Conservation (phyloP, 1,140 invertebrate genomes). For the Drosophila murphyi region DNA sequence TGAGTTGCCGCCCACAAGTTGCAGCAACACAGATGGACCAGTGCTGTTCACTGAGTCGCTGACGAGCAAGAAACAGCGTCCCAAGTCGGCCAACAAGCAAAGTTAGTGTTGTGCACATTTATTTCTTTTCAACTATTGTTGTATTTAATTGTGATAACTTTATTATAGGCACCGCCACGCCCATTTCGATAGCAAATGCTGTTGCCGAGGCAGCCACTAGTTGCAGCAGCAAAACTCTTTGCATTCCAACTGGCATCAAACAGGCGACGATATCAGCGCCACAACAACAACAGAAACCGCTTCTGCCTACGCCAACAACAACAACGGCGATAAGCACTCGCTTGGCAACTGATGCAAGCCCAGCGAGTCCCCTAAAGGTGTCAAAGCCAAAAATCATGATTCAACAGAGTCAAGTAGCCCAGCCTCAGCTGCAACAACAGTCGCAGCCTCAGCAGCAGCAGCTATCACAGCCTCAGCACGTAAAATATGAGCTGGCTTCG, state of each 20-base stretch:
- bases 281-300: constrained; percentile 4
- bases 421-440: background rate
- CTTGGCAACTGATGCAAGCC: constrained; percentile 14
- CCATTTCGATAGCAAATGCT: constrained; percentile 69
- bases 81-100: constrained; percentile 73
- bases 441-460: background rate
- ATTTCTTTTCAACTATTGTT: background rate
- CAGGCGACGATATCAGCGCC: background rate
- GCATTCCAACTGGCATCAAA: constrained; percentile 41
- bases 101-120: constrained; percentile 32
- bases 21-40: constrained; percentile 22
- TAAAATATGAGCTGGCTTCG: constrained; percentile 22
- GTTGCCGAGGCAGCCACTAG: constrained; percentile 59
- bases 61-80: constrained; percentile 48
- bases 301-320: constrained; percentile 35
- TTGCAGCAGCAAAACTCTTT: constrained; percentile 27
- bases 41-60: constrained; percentile 51
- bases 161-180: constrained; percentile 61
- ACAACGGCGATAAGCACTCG: constrained; percentile 41
- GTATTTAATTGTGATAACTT: background rate
- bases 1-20: constrained; percentile 5
- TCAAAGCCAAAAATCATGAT: background rate
- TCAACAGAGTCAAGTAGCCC: background rate
- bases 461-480: background rate
- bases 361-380: constrained; percentile 4